These are phyloP conservation scores for Limonius californicus DNA, from an alignment of 1,140 invertebrate genomes.

Conservation along the genomic window DNA sequence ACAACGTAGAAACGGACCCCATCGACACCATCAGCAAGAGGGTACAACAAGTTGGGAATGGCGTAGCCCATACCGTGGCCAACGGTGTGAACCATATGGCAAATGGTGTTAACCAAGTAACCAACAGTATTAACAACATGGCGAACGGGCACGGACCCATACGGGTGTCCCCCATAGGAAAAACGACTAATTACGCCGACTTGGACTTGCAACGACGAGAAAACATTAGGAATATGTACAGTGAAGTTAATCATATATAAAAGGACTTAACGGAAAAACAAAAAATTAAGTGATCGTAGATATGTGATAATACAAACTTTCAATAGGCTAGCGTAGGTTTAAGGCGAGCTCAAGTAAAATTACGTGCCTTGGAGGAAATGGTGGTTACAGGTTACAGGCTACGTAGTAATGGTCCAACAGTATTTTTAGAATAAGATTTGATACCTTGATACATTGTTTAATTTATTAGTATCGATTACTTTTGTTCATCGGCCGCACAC, in stretches of 20 bases:
- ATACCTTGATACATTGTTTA: not conserved
- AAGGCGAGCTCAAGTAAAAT: not conserved
- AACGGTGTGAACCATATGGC: conserved; percentile 26
- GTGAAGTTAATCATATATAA: conserved; percentile 29
- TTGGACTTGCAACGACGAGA: conserved; percentile 26
- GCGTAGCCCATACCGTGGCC: conserved; percentile 40
- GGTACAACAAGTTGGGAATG: conserved; percentile 38
- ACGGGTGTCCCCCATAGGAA: conserved; percentile 17
- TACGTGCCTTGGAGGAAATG: not conserved
- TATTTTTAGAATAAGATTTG: conserved; percentile 9
- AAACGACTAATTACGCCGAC: conserved; percentile 16
- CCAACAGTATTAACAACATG: conserved; percentile 29
- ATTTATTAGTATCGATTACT: too few species aligned
- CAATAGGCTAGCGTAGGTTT: not conserved
- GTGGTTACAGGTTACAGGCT: not conserved
- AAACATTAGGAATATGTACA: conserved; percentile 33
- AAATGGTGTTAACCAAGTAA: conserved; percentile 32
- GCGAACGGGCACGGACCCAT: conserved; percentile 20
- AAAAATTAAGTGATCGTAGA: conserved; percentile 14
- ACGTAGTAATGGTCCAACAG: not conserved
- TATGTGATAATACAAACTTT: conserved; percentile 15
- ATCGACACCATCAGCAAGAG: conserved; percentile 39
- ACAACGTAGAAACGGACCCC: conserved; percentile 35
- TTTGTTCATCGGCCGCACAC: too few species aligned
- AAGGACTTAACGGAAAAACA: not conserved